A percentile compares a stretch with the other conserved stretches of the same genome.
Evolutionary conservation across 2,113 vertebrate species (phyloP).

Genomic region (Pseudonaja textilis): DNA sequence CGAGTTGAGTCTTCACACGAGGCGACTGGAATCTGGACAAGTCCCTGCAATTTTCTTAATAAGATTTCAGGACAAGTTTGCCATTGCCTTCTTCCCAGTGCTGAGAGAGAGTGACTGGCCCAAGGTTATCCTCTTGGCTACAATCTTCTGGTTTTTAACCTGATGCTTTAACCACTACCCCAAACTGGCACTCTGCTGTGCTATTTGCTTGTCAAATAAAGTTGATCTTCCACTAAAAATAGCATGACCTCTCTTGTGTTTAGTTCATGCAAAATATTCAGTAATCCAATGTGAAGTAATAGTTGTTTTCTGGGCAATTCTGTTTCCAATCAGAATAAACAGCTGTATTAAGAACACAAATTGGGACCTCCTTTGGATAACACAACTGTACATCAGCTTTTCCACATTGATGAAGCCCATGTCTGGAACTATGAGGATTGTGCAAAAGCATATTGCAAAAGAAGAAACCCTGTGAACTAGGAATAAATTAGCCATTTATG

Average conservation of each 20-base stretch:
- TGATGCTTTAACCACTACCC: neutral
- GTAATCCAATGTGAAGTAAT: neutral
- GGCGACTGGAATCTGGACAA: neutral
- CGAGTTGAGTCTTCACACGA: neutral
- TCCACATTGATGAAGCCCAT: neutral
- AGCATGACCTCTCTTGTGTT: neutral
- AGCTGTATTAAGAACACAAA: neutral
- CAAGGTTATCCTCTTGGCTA: neutral
- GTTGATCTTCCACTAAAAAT: too few species aligned
- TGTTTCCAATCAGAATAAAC: neutral
- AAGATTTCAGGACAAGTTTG: neutral
- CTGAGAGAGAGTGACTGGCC: neutral
- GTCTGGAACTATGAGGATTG: neutral
- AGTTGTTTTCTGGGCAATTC: neutral
- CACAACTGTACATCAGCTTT: neutral
- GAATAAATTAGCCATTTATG: neutral
- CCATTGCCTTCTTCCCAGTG: neutral
- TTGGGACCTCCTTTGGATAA: neutral
- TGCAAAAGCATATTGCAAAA: neutral
- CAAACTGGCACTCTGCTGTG: neutral
- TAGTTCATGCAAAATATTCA: neutral
- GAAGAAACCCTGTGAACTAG: constrained; percentile 22
- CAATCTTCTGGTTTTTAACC: neutral
- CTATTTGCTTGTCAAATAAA: neutral
- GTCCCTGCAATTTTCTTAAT: too few species aligned